These are phyloP conservation scores for Stenoptilia bipunctidactyla DNA, from an alignment of 2,888 invertebrate genomes.

Conservation along the genomic window DNA sequence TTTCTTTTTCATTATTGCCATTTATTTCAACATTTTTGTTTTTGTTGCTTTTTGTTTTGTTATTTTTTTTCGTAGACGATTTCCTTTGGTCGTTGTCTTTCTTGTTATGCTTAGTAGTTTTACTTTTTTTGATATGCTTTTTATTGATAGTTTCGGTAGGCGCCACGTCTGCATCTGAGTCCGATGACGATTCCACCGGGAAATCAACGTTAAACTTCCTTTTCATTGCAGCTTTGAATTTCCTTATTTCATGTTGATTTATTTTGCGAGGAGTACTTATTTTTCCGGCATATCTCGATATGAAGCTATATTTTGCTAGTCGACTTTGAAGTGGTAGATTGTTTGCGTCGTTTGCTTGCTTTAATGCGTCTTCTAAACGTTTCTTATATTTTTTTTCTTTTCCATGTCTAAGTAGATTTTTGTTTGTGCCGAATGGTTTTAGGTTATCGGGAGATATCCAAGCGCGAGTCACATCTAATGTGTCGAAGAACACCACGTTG, in stretches of 20 bases:
- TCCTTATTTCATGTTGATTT: slow-evolving; percentile 27
- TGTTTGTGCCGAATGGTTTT: slow-evolving; percentile 35
- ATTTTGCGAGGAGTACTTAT: slow-evolving; percentile 43
- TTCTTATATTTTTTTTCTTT: slow-evolving; percentile 21
- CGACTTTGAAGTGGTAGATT: slow-evolving; percentile 35
- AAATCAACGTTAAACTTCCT: slow-evolving; percentile 37
- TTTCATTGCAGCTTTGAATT: slow-evolving; percentile 33
- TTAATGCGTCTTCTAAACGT: slow-evolving; percentile 39
- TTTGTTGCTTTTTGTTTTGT: not conserved
- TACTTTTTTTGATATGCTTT: slow-evolving; percentile 16
- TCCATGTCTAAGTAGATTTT: slow-evolving; percentile 20
- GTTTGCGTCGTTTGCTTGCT: slow-evolving; percentile 49
- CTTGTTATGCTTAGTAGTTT: slow-evolving; percentile 30
- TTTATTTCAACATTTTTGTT: not conserved
- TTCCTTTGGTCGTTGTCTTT: slow-evolving; percentile 5
- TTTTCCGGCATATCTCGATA: slow-evolving; percentile 46
- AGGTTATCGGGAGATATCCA: slow-evolving; percentile 54
- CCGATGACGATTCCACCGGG: slow-evolving; percentile 26
- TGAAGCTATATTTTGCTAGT: slow-evolving; percentile 53
- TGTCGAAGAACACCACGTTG: slow-evolving; percentile 68
- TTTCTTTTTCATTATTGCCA: too few relatives aligned
- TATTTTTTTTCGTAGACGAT: not conserved
- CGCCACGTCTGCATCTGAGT: slow-evolving; percentile 20
- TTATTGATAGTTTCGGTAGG: slow-evolving; percentile 16
- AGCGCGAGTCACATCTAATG: slow-evolving; percentile 40